phyloP scores from a whole-genome alignment of 2,797 vertebrate genomes.

The Dicrostonyx torquatus region DNA sequence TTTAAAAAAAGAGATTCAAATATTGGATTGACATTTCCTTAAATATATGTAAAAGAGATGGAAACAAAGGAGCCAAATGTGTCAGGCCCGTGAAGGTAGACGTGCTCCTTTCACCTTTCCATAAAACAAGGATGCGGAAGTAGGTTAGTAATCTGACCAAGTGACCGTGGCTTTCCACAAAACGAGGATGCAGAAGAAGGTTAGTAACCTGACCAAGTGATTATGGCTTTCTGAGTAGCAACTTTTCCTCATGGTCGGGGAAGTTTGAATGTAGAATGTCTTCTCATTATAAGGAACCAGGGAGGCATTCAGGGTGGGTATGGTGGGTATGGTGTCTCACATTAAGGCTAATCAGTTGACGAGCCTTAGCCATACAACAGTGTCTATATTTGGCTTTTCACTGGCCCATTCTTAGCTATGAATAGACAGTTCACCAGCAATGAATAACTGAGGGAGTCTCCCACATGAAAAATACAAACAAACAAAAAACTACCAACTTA shows the following conservation, averaged over 20 bases:
- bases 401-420: not conserved
- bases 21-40: not conserved
- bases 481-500: not conserved
- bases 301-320: not conserved
- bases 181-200: not conserved
- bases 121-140: not conserved
- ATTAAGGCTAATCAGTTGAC: not conserved
- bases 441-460: not conserved
- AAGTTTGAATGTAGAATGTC: not conserved
- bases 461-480: not conserved
- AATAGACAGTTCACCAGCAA: not conserved
- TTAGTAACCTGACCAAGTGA: not conserved
- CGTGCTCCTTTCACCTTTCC: not conserved
- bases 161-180: not conserved
- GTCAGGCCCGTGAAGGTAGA: not conserved
- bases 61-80: not conserved
- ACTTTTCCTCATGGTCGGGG: not conserved
- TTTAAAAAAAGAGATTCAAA: not conserved
- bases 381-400: not conserved
- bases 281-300: not conserved
- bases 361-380: not conserved
- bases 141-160: not conserved
- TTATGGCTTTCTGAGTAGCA: not conserved
- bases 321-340: not conserved
- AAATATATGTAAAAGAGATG: conserved; percentile 10